These are phyloP conservation scores for Wasmannia auropunctata DNA, from an alignment of 1,140 invertebrate genomes.

Conservation along the genomic window DNA sequence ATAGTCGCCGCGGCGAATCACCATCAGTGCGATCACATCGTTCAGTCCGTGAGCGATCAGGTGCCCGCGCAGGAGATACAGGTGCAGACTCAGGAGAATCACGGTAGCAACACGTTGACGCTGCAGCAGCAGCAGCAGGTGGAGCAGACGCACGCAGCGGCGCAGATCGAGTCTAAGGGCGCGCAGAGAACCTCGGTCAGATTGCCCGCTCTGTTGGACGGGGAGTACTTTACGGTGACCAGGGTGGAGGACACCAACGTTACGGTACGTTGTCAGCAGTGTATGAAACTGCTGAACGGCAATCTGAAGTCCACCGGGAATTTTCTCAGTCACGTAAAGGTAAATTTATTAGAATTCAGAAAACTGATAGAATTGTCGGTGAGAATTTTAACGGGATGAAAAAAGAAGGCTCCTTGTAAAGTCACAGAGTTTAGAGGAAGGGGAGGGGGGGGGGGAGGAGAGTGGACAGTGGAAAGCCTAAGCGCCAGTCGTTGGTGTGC, in stretches of 20 bases:
- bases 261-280: conserved; percentile 82
- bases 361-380: neutral
- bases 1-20: conserved; percentile 76
- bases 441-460: too few relatives aligned
- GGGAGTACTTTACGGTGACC: conserved; percentile 83
- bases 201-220: conserved; percentile 84
- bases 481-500: neutral
- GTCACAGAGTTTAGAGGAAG: neutral
- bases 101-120: conserved; percentile 64
- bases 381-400: neutral
- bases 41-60: conserved; percentile 71
- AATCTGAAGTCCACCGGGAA: conserved; percentile 84
- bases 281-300: conserved; percentile 83
- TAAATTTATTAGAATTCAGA: conserved; percentile 60
- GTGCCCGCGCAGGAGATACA: conserved; percentile 63
- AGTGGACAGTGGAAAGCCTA: neutral
- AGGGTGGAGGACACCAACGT: conserved; percentile 83
- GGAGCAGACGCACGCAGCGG: conserved; percentile 70
- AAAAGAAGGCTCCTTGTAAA: neutral
- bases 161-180: conserved; percentile 74
- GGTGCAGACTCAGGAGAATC: conserved; percentile 75
- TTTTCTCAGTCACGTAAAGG: conserved; percentile 85
- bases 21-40: conserved; percentile 77
- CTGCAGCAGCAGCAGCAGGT: conserved; percentile 71
- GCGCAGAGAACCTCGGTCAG: conserved; percentile 80